Evolutionary conservation across 2,113 vertebrate species (phyloP).

Genomic region (Nothobranchius furzeri): DNA sequence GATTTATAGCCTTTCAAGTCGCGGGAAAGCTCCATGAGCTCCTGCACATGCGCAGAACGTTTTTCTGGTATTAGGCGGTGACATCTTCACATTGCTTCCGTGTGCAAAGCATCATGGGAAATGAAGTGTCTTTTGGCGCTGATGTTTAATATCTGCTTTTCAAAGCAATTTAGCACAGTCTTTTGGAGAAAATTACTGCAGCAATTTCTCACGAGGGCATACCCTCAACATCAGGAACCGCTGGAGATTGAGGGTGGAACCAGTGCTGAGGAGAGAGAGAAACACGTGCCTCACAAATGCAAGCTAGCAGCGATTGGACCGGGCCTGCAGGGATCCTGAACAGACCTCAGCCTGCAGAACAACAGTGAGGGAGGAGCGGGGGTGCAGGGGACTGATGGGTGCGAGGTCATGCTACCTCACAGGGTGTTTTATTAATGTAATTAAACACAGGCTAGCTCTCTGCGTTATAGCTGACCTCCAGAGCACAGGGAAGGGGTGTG

Average conservation of each 20-base stretch:
- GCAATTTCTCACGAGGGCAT: no score
- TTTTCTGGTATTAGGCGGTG: no score
- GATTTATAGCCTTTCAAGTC: no score
- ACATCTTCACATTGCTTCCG: no score
- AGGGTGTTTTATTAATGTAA: conserved; percentile 79
- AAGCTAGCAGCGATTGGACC: conserved; percentile 68
- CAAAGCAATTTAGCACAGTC: no score
- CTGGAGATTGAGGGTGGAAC: conserved; percentile 67
- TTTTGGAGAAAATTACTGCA: no score
- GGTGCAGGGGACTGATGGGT: conserved; percentile 42
- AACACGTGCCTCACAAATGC: conserved; percentile 70
- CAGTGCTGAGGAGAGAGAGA: conserved; percentile 49
- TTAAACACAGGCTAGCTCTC: conserved; percentile 74
- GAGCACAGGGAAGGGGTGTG: conserved; percentile 40
- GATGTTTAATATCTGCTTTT: no score
- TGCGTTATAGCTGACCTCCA: conserved; percentile 72
- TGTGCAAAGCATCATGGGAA: no score
- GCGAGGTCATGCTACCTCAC: conserved; percentile 72
- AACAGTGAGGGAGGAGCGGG: conserved; percentile 39
- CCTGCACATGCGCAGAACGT: no score
- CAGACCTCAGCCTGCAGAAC: conserved; percentile 46
- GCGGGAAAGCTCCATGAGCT: no score
- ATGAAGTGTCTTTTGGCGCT: no score
- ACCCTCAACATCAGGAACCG: no score
- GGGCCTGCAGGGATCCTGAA: conserved; percentile 61